Evolutionary conservation across 2,888 invertebrate species (phyloP), one percentile per base, ranked within the genome.

Genomic region (Diadegma fenestrale): DNA sequence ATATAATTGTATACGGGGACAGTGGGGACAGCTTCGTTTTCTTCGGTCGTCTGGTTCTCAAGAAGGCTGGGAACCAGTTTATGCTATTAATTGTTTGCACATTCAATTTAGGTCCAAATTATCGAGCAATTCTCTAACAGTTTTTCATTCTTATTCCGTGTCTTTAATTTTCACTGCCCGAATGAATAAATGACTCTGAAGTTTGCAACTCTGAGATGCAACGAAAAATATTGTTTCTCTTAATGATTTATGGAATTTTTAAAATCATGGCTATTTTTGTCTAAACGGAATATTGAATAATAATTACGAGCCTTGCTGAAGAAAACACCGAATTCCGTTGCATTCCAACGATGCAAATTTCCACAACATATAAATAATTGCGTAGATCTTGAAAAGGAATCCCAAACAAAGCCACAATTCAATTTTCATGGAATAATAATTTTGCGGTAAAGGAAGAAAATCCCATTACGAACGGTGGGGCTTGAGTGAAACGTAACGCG

Each of bases 1-100:
- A 33, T 33, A 30, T 17, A 33, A 33, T 33, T 33, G 33, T 33
- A 2, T 6, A 43, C 69, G 43, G 68, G 58, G 22, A 26, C 19
- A 58, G 33, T 61, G 10, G 37, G n/a, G n/a, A n/a, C 12, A 5
- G 17, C 73, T 73, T 71, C 63, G 71, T 7, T n/a, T 64, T 33
- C 37, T 5, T 17, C 8, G 22, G 71, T 51, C 41, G 68, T n/a
- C 48, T 22, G 8, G 22, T 64, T 76, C 48, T 51, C 76, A 63
- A 61, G 71, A 41, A 77, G 14, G 10, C 64, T 48, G 22, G 33
- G 17, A 68, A 26, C 68, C 45, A 45, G 26, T 68, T 17, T 45
- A n/a, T 26, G 43, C 17, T 17, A 17, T 45, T 3, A 14, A 58
- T 26, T 1, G 26, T 1, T 26, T 26, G 5, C 5, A 54, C 37